Percentiles rank a stretch among this genome's conserved stretches.
Evolutionary conservation across 2,888 invertebrate species (phyloP).

Genomic region (Lissonota sp.): DNA sequence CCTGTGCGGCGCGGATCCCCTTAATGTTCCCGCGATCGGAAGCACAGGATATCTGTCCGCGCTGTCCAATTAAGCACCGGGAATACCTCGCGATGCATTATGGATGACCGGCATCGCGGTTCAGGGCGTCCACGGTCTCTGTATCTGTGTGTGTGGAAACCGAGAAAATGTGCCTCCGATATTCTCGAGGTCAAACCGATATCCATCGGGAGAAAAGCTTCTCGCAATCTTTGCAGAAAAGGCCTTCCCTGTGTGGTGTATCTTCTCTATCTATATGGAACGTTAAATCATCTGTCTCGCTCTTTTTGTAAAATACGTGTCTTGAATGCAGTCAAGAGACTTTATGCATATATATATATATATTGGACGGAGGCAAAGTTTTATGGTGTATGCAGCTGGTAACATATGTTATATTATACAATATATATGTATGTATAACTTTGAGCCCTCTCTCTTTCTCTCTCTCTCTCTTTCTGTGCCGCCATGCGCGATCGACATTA

Average conservation of each 20-base stretch:
- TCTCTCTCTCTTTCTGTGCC: conserved; percentile 32
- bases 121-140: conserved; percentile 47
- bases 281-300: not conserved
- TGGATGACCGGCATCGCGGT: conserved; percentile 68
- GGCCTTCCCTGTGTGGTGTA: conserved; percentile 27
- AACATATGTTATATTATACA: conserved; percentile 10
- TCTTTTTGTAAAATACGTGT: conserved; percentile 40
- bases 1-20: not conserved
- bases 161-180: conserved; percentile 46
- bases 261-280: not conserved
- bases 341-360: conserved; percentile 34
- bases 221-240: conserved; percentile 45
- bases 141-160: conserved; percentile 26
- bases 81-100: conserved; percentile 73
- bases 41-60: conserved; percentile 66
- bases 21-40: conserved; percentile 51
- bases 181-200: conserved; percentile 60
- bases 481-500: conserved; percentile 71
- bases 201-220: conserved; percentile 16
- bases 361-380: not conserved
- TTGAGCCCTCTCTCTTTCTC: conserved; percentile 2
- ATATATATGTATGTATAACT: conserved; percentile 34
- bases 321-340: conserved; percentile 25
- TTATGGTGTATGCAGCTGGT: conserved; percentile 33
- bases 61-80: conserved; percentile 75